A percentile compares a stretch with the other conserved stretches of the same genome.
Evolutionary conservation across 1,140 invertebrate species (phyloP).

Genomic region (Aphelinus certus): DNA sequence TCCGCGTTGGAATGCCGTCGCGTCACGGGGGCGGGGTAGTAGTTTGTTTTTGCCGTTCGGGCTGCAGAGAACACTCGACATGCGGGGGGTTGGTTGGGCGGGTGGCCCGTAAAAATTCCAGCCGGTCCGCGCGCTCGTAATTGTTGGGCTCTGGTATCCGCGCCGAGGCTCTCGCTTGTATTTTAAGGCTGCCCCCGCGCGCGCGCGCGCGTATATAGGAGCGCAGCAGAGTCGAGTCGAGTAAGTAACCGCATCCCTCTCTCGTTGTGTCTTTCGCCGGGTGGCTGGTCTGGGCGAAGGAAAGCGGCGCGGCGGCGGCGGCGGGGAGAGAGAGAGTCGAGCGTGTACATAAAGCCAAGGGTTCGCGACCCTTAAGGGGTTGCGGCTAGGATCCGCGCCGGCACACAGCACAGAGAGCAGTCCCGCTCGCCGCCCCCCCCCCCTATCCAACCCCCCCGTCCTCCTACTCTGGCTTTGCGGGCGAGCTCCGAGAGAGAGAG

Average conservation of each 20-base stretch:
- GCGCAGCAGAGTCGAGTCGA: neutral
- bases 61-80: too few relatives aligned
- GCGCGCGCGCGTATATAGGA: neutral
- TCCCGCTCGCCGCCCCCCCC: neutral
- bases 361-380: constrained; percentile 67
- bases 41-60: too few relatives aligned
- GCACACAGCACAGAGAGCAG: constrained; percentile 36
- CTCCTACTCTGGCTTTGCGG: constrained; percentile 34
- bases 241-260: constrained; percentile 14
- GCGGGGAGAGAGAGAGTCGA: constrained; percentile 42
- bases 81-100: neutral
- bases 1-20: too few relatives aligned
- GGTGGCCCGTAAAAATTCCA: constrained; percentile 55
- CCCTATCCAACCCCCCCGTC: constrained; percentile 2
- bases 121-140: constrained; percentile 52
- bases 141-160: constrained; percentile 45
- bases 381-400: constrained; percentile 63
- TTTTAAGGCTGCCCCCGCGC: constrained; percentile 56
- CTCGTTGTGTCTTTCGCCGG: constrained; percentile 20
- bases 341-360: constrained; percentile 52
- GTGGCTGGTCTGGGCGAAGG: neutral
- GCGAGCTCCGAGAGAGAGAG: constrained; percentile 25
- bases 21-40: too few relatives aligned
- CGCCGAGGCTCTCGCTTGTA: constrained; percentile 48
- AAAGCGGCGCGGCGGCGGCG: neutral